Evolutionary conservation across 2,797 vertebrate genomes (phyloP).

Genomic region (Cirrhinus mrigala): DNA sequence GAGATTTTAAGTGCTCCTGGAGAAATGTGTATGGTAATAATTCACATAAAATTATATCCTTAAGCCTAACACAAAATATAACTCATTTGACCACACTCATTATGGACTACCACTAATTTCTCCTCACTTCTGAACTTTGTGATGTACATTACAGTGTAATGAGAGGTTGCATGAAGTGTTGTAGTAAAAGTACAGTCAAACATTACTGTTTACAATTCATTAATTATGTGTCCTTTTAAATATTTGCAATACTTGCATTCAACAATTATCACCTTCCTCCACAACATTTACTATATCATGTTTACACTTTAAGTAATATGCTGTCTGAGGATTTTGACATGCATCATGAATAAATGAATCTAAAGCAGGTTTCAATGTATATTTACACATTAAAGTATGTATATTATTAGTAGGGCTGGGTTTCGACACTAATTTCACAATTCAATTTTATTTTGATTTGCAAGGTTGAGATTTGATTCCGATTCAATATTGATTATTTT

Average conservation of each 20-base stretch:
- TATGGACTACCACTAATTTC: conserved; percentile 68
- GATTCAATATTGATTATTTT: too few species aligned
- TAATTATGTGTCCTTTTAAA: neutral
- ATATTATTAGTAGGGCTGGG: neutral
- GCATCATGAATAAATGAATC: neutral
- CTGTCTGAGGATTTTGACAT: neutral
- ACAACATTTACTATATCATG: neutral
- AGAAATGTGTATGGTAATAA: conserved; percentile 68
- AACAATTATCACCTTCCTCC: neutral
- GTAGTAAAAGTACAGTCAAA: conserved; percentile 27
- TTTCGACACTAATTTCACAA: too few species aligned
- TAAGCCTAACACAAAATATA: conserved; percentile 64
- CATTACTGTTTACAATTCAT: conserved; percentile 46
- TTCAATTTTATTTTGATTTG: too few species aligned
- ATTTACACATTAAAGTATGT: neutral
- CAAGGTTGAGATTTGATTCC: too few species aligned
- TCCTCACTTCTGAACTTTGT: conserved; percentile 55
- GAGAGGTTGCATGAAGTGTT: conserved; percentile 54
- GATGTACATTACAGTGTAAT: conserved; percentile 53
- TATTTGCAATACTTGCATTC: neutral
- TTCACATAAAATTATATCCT: conserved; percentile 71
- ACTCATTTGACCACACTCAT: conserved; percentile 68
- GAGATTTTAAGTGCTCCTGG: conserved; percentile 65
- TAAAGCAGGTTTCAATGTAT: neutral
- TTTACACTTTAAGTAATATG: neutral